Conservation (phyloP, 1,140 invertebrate genomes). For the Saccostrea cuccullata region DNA sequence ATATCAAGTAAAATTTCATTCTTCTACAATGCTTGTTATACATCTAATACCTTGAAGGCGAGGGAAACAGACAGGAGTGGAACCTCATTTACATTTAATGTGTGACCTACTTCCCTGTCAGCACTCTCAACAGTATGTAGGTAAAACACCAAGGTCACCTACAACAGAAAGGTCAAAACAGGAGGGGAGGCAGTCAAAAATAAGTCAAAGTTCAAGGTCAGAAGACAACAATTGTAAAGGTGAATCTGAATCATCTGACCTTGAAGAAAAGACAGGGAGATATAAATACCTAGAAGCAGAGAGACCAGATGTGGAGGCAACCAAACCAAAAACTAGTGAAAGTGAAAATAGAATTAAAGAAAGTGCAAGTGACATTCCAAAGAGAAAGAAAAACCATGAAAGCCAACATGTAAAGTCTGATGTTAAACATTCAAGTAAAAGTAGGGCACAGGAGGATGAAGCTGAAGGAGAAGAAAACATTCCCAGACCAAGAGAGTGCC, state of each 20-base stretch:
- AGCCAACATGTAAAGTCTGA: neutral
- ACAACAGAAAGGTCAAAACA: constrained; percentile 26
- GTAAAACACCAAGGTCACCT: neutral
- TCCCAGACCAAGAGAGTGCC: constrained; percentile 31
- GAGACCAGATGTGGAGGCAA: constrained; percentile 59
- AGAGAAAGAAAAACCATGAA: neutral
- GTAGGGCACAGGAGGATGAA: neutral
- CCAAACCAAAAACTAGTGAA: constrained; percentile 37
- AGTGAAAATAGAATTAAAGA: neutral
- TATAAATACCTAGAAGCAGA: constrained; percentile 68
- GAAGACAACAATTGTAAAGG: neutral
- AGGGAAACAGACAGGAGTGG: constrained; percentile 51
- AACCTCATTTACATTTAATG: constrained; percentile 69
- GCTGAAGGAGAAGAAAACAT: constrained; percentile 25
- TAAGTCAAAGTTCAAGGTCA: neutral
- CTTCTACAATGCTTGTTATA: too few species aligned
- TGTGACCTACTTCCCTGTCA: constrained; percentile 69
- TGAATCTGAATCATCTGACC: constrained; percentile 2
- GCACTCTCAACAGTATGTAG: constrained; percentile 48
- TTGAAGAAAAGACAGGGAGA: neutral
- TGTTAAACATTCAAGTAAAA: neutral
- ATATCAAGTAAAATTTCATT: too few species aligned
- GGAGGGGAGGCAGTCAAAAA: neutral
- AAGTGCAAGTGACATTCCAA: constrained; percentile 9
- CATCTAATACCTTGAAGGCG: too few species aligned